Base-by-base conservation (phyloP, 2,797 vertebrate species). In the Trematocara caparti region DNA sequence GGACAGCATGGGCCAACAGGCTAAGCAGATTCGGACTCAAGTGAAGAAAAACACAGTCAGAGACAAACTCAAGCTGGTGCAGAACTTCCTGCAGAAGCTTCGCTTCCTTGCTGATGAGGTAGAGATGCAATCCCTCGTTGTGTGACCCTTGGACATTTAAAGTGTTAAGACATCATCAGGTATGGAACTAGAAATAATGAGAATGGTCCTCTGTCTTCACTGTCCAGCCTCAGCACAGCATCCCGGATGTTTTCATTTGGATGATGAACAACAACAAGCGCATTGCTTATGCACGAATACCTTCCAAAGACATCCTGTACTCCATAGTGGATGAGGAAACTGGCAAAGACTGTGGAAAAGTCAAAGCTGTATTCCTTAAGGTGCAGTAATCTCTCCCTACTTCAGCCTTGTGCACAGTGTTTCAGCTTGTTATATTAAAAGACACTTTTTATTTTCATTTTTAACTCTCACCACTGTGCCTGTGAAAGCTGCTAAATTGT, bases 191-290 rank as follows among this genome's bases (percentile, higher is more conserved):
- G 10, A 40, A 50, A 48, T 34, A 79, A 75, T 51, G 3, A 51
- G 6, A 50, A 10, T 32, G 8, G 2, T 34, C 6, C 8, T 49
- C 2, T 55, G 3, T 79, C 40, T 8, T 15, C 73, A 27, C 14
- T 73, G 1, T 82, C 7, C 6, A 99, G 98, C 98, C 98, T 62
- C 98, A 99, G 90, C 98, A 99, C 96, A 99, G 97, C 76, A 97
- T 99, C 86, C 98, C 98, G 0, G 98, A 99, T 2, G 69, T 99
- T 87, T 99, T 98, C 92, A 91, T 99, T 86, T 99, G 98, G 98
- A 99, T 99, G 98, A 96, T 99, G 96, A 98, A 96, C 94, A 99
- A 97, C 88, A 97, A 96, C 89, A 99, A 99, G 77, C 98, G 98
- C 71, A 89, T 99, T 0, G 98, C 98, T 53, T 99, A 99, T 0